phyloP scores from a whole-genome alignment of 2,797 vertebrate genomes.

The Cirrhinus molitorella region DNA sequence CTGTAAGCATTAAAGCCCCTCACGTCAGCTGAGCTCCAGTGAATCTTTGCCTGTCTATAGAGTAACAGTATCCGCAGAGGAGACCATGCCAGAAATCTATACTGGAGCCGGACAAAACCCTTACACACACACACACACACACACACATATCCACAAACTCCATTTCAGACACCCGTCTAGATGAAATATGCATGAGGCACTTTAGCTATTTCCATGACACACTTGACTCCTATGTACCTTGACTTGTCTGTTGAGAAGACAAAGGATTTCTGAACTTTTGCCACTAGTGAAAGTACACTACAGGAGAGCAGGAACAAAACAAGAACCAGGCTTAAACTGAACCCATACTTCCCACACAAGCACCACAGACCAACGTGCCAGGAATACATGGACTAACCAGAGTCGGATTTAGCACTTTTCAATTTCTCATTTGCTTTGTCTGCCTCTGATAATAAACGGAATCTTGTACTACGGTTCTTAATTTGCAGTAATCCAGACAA shows the following conservation, averaged over 20 bases:
- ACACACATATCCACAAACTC: slow-evolving; percentile 25
- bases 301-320: neutral
- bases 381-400: neutral
- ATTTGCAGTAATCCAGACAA: slow-evolving; percentile 26
- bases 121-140: slow-evolving; percentile 25
- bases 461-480: neutral
- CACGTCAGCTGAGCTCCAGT: neutral
- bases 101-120: slow-evolving; percentile 22
- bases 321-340: neutral
- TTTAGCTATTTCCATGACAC: slow-evolving; percentile 32
- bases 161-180: slow-evolving; percentile 28
- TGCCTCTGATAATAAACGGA: neutral
- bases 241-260: slow-evolving; percentile 38
- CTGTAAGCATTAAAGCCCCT: neutral
- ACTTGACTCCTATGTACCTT: slow-evolving; percentile 20
- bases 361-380: neutral
- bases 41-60: neutral
- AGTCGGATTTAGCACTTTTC: neutral
- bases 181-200: slow-evolving; percentile 52
- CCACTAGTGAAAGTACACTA: neutral
- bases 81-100: slow-evolving; percentile 25
- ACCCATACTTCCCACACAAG: neutral
- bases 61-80: slow-evolving; percentile 1
- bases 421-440: neutral
- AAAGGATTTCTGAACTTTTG: slow-evolving; percentile 36